Conservation (phyloP, 2,797 vertebrate species). For the Hafferia zeledoni region DNA sequence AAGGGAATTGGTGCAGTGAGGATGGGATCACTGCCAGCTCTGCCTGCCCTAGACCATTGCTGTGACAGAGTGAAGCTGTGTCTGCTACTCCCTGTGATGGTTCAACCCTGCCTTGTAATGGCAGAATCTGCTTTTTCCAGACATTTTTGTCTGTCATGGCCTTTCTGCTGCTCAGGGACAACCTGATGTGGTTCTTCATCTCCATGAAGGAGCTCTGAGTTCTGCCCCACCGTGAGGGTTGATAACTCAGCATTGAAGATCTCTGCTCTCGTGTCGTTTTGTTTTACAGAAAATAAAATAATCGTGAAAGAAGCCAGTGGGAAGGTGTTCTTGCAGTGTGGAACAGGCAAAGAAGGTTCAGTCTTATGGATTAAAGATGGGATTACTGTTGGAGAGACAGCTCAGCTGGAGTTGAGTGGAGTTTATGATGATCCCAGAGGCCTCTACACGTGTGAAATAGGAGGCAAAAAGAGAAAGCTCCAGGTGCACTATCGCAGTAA, state of each 20-base stretch:
- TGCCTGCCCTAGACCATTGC: background rate
- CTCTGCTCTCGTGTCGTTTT: background rate
- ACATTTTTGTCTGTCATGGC: accelerated
- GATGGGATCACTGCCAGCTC: accelerated
- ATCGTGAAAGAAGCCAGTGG: background rate
- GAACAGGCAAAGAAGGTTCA: accelerated
- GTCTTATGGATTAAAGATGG: accelerated
- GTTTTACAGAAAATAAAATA: background rate
- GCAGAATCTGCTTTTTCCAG: background rate
- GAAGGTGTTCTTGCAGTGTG: background rate
- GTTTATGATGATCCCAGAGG: slow-evolving; percentile 52
- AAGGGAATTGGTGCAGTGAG: accelerated
- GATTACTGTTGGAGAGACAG: accelerated
- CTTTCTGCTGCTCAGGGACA: background rate
- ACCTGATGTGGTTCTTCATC: accelerated
- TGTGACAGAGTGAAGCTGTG: background rate
- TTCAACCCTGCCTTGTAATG: background rate
- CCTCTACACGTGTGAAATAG: accelerated
- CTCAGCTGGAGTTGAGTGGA: background rate
- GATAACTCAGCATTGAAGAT: background rate
- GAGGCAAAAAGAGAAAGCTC: accelerated
- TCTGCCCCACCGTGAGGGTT: accelerated
- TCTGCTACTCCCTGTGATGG: background rate
- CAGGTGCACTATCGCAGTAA: slow-evolving; percentile 70
- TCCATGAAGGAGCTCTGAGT: background rate